Evolutionary conservation across 2,888 invertebrate genomes (phyloP).

Genomic region (Camponotus fellah): DNA sequence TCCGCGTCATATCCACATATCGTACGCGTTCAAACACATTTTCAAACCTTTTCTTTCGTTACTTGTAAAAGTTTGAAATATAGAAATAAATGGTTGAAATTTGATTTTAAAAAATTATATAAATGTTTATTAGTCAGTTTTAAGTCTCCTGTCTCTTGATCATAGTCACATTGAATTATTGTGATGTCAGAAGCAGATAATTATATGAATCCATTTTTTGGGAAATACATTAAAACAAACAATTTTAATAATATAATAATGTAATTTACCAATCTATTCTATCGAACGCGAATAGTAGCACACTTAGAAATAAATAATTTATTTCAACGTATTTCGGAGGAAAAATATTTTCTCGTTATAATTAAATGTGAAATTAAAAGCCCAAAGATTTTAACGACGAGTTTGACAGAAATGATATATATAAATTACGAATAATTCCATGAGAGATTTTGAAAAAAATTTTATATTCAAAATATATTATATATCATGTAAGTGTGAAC

Average conservation of each 20-base stretch:
- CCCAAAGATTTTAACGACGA: neutral
- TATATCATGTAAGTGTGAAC: too few species aligned
- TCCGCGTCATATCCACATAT: neutral
- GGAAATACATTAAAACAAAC: neutral
- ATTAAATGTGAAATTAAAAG: too few species aligned
- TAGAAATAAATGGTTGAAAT: neutral
- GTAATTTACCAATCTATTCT: too few species aligned
- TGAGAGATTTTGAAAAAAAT: slow-evolving; percentile 5
- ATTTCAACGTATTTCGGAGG: too few species aligned
- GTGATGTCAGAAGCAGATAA: neutral
- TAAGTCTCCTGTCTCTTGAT: neutral
- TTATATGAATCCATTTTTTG: neutral
- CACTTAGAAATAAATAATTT: too few species aligned
- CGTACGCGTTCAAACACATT: neutral
- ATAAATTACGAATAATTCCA: neutral
- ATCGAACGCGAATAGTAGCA: too few species aligned
- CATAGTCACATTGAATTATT: neutral
- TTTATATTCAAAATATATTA: neutral
- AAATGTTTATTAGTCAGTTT: neutral
- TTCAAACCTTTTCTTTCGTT: neutral
- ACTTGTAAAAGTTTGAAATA: neutral
- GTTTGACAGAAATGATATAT: neutral
- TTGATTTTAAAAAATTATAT: neutral
- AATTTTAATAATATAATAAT: too few species aligned
- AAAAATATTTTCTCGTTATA: too few species aligned